Evolutionary conservation across 2,888 invertebrate genomes (phyloP).

Genomic region (Frankliniella fusca): DNA sequence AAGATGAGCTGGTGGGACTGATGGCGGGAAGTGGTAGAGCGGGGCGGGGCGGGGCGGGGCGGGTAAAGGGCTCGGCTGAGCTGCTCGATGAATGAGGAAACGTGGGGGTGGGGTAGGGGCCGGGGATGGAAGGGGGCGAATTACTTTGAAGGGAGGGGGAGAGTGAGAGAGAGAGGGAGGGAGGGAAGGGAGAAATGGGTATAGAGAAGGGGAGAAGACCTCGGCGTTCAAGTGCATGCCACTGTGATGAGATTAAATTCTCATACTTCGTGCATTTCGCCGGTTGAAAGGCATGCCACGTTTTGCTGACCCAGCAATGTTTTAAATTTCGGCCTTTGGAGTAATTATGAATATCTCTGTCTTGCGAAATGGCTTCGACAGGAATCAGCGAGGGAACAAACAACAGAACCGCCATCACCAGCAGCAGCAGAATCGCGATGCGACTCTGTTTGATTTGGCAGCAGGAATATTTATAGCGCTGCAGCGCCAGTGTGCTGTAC

Average conservation of each 20-base stretch:
- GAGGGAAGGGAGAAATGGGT: too few relatives aligned
- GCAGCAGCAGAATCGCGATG: too few relatives aligned
- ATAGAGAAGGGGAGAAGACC: too few relatives aligned
- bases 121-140: background rate
- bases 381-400: too few relatives aligned
- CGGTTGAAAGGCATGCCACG: too few relatives aligned
- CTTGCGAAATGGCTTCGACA: too few relatives aligned
- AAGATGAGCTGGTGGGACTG: background rate
- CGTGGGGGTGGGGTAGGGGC: background rate
- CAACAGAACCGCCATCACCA: too few relatives aligned
- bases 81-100: background rate
- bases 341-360: too few relatives aligned
- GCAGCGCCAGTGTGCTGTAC: background rate
- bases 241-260: conserved; percentile 12
- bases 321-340: too few relatives aligned
- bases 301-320: too few relatives aligned
- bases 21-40: background rate
- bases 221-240: background rate
- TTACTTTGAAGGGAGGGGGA: background rate
- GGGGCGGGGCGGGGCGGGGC: background rate
- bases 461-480: background rate
- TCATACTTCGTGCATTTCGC: background rate
- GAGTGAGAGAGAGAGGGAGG: background rate
- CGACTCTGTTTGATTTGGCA: background rate
- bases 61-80: too few relatives aligned